Base-by-base conservation (phyloP, 92 coral and sea anemone genomes). In the Bergia sp. region DNA sequence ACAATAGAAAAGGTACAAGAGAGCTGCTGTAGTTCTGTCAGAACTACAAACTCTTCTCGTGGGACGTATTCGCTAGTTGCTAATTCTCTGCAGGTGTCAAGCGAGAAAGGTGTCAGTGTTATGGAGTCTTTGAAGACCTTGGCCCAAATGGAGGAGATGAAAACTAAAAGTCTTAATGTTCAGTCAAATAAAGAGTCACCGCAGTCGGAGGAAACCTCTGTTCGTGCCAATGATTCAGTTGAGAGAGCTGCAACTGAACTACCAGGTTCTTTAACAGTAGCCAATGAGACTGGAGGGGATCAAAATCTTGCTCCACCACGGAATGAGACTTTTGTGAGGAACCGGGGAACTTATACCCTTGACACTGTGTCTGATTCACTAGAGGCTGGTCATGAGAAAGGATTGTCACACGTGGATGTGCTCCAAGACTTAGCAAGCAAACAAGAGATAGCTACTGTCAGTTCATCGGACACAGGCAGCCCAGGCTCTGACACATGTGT, bases 41-140 rank as follows among this genome's bases (percentile, higher is more conserved):
- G 73, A 41, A 84, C 23, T 37, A 5, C 75, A 77, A 29, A 7
- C 44, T n/a, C 87, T 0, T 71, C 87, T 58, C 94, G 96, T 39
- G 93, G 94, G 49, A 94, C 99, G 10, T 95, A 96, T 89, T 90
- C 92, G 57, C 87, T 96, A 76, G 95, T 94, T 58, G 92, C 96
- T 10, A 69, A 90, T 49, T 87, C 93, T 0, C 90, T 94, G 36
- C 90, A 93, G 64, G 92, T 71, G 13, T 87, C 91, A 42, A 89
- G 83, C 4, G 89, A 89, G 40, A 86, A 80, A 37, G 96, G 96
- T 10, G 76, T 93, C 21, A 85, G 92, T 71, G 95, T 95, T 73
- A 91, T 90, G 37, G 91, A 93, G 76, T 89, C 95, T 3, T 85
- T 96, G 71, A 86, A 82, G 18, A 73, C 77, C 65, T 89, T 94